Conservation (phyloP, 2,888 invertebrate genomes). For the Neelides folsomi region DNA sequence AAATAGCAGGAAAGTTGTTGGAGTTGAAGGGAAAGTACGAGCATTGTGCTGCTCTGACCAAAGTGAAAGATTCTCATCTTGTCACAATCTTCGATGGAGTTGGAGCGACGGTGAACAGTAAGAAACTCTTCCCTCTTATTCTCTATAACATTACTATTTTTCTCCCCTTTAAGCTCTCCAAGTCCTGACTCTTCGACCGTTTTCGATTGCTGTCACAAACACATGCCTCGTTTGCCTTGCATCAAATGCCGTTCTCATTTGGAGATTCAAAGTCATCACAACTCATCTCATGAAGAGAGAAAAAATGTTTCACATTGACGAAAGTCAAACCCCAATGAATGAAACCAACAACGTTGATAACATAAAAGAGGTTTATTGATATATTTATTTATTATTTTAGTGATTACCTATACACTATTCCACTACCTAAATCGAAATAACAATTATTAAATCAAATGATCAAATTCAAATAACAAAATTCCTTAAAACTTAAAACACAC, state of each 20-base stretch:
- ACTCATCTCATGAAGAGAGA: slow-evolving; percentile 43
- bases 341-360: slow-evolving; percentile 52
- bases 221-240: slow-evolving; percentile 17
- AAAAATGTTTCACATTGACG: slow-evolving; percentile 66
- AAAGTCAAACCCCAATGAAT: slow-evolving; percentile 57
- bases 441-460: too few species aligned
- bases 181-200: slow-evolving; percentile 19
- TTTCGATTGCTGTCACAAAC: slow-evolving; percentile 20
- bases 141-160: too few species aligned
- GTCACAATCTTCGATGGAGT: slow-evolving; percentile 66
- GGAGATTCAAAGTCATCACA: slow-evolving; percentile 21
- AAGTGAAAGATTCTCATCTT: slow-evolving; percentile 44
- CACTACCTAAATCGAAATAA: too few species aligned
- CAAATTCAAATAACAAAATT: too few species aligned
- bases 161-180: slow-evolving; percentile 4
- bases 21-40: slow-evolving; percentile 32
- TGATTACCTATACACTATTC: too few species aligned
- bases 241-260: slow-evolving; percentile 20
- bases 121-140: slow-evolving; percentile 31
- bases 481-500: too few species aligned
- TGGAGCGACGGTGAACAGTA: slow-evolving; percentile 70
- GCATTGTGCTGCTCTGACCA: slow-evolving; percentile 28
- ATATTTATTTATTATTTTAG: too few species aligned
- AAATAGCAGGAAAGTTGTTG: slow-evolving; percentile 28
- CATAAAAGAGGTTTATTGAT: slow-evolving; percentile 36